A percentile compares a stretch with the other conserved stretches of the same genome.
These are phyloP conservation scores for Papilio machaon DNA, from an alignment of 1,140 invertebrate species.

Conservation along the genomic window DNA sequence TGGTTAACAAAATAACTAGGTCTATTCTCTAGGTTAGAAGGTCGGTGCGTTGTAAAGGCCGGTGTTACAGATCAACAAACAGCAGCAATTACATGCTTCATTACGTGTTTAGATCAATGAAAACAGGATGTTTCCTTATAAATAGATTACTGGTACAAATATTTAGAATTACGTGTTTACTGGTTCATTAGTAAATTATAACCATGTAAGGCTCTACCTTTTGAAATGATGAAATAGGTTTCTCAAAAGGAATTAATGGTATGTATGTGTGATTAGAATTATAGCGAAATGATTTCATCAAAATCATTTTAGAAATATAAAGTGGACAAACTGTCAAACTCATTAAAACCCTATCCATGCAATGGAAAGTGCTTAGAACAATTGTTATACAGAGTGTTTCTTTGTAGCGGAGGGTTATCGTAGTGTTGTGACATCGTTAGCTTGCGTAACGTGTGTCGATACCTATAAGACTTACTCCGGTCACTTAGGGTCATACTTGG, in stretches of 20 bases:
- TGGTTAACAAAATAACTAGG: not conserved
- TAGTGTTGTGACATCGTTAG: not conserved
- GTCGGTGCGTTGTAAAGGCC: not conserved
- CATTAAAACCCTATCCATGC: not conserved
- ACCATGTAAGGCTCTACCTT: no score
- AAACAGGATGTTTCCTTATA: not conserved
- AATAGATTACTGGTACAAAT: not conserved
- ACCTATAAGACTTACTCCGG: not conserved
- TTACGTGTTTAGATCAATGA: not conserved
- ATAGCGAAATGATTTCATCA: no score
- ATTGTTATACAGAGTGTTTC: not conserved
- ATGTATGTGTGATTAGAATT: no score
- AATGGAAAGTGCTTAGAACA: constrained; percentile 2
- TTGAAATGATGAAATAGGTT: no score
- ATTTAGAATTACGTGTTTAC: not conserved
- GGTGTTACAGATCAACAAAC: not conserved
- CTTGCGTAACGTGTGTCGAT: not conserved
- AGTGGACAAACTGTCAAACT: no score
- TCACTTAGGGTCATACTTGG: not conserved
- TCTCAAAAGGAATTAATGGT: no score
- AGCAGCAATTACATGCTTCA: constrained; percentile 2
- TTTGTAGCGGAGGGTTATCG: not conserved
- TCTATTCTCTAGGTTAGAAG: constrained; percentile 3
- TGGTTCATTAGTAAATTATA: not conserved
- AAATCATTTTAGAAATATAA: no score